Conservation (phyloP, 2,888 invertebrate species). For the Lasioglossum calceatum region DNA sequence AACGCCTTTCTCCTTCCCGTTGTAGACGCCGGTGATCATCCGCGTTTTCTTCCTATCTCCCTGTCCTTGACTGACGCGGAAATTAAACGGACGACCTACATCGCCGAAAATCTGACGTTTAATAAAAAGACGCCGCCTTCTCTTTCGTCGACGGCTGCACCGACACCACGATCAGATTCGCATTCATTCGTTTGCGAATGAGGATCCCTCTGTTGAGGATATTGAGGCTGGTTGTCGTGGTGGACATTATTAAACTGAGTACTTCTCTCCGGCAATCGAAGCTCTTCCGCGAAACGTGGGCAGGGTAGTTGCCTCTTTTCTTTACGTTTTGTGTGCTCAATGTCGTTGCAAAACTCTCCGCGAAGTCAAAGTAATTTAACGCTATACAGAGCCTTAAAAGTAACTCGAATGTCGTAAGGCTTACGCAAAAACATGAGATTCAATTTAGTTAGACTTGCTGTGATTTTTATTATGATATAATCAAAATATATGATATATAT, state of each 20-base stretch:
- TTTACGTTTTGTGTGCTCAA: not conserved
- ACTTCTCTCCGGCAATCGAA: not conserved
- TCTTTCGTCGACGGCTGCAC: slow-evolving; percentile 36
- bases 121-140: slow-evolving; percentile 34
- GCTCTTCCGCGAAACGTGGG: not conserved
- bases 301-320: not conserved
- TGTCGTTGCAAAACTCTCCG: too few species aligned
- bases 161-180: slow-evolving; percentile 18
- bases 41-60: not conserved
- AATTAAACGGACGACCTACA: slow-evolving; percentile 53
- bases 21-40: not conserved
- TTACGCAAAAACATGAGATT: not conserved
- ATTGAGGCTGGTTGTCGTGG: not conserved
- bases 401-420: not conserved
- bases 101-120: slow-evolving; percentile 53
- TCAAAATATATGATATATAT: too few species aligned
- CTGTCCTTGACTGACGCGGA: slow-evolving; percentile 48
- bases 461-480: too few species aligned
- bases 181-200: slow-evolving; percentile 35
- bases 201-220: not conserved
- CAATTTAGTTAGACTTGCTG: too few species aligned
- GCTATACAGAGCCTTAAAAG: too few species aligned
- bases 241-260: not conserved
- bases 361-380: not conserved
- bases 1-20: slow-evolving; percentile 8